These are phyloP conservation scores for Oostethus manadensis DNA, from an alignment of 2,113 vertebrate species.

Conservation along the genomic window DNA sequence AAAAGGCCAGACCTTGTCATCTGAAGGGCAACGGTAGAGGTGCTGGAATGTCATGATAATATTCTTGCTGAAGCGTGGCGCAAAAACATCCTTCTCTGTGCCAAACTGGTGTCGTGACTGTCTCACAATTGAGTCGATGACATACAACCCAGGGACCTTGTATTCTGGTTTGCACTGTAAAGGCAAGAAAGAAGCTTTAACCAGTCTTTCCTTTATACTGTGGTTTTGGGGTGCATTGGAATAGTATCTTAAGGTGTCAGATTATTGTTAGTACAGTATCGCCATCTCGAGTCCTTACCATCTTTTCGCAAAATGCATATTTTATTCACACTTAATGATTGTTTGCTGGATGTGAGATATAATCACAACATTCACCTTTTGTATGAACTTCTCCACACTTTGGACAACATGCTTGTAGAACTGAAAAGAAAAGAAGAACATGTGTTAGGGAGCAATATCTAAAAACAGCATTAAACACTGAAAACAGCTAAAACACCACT, in stretches of 20 bases:
- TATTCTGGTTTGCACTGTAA: conserved; percentile 96
- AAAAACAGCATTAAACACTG: not conserved
- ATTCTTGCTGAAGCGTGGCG: conserved; percentile 98
- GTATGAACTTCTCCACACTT: conserved; percentile 98
- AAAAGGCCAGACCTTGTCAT: conserved; percentile 84
- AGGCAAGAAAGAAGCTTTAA: not conserved
- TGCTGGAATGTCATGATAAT: conserved; percentile 97
- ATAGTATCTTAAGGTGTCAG: not conserved
- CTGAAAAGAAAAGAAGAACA: conserved; percentile 69
- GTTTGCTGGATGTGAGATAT: no score
- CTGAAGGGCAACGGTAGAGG: conserved; percentile 93
- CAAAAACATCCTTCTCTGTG: conserved; percentile 96
- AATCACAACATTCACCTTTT: conserved; percentile 79
- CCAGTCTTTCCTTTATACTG: not conserved
- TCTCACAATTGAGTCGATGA: conserved; percentile 96
- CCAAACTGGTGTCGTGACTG: conserved; percentile 98
- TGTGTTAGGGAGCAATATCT: not conserved
- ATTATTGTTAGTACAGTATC: no score
- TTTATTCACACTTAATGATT: no score
- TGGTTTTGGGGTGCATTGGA: not conserved
- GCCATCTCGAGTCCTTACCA: no score
- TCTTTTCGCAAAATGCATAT: no score
- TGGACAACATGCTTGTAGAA: conserved; percentile 99
- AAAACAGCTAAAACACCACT: not conserved
- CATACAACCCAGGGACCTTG: conserved; percentile 96